These are phyloP conservation scores for Agrilus planipennis DNA, from an alignment of 1,140 invertebrate genomes.

Conservation along the genomic window DNA sequence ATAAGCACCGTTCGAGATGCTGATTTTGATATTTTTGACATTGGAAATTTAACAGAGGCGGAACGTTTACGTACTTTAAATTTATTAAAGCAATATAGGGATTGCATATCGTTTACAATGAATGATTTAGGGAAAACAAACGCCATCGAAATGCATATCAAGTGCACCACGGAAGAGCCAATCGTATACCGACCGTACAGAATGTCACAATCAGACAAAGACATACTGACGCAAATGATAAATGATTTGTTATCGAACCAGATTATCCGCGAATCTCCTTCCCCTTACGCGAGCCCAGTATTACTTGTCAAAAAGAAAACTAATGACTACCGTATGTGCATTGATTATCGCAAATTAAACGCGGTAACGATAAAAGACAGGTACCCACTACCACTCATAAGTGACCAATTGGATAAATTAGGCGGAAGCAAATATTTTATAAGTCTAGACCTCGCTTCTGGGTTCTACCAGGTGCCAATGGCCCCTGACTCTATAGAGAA, in stretches of 20 bases:
- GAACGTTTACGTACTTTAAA: too few species aligned
- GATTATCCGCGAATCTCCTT: constrained; percentile 20
- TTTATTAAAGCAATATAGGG: neutral
- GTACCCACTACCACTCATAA: constrained; percentile 14
- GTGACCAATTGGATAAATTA: constrained; percentile 9
- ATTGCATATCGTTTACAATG: neutral
- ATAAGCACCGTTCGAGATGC: too few species aligned
- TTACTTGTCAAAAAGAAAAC: constrained; percentile 26
- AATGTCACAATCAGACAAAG: neutral
- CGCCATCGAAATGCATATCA: neutral
- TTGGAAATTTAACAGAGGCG: too few species aligned
- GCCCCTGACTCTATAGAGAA: constrained; percentile 26
- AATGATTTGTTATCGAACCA: constrained; percentile 13
- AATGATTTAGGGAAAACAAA: constrained; percentile 1
- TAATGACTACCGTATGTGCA: constrained; percentile 22
- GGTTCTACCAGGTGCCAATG: constrained; percentile 19
- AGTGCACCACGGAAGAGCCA: neutral
- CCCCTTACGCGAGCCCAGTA: constrained; percentile 21
- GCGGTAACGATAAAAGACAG: constrained; percentile 15
- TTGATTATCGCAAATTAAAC: constrained; percentile 38
- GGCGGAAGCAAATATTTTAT: constrained; percentile 13
- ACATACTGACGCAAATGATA: constrained; percentile 4
- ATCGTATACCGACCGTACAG: neutral
- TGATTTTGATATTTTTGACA: too few species aligned
- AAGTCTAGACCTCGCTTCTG: constrained; percentile 14